A percentile compares a stretch with the other conserved stretches of the same genome.
Evolutionary conservation across 1,140 invertebrate species (phyloP).

Genomic region (Pemphigus obesinymphae): DNA sequence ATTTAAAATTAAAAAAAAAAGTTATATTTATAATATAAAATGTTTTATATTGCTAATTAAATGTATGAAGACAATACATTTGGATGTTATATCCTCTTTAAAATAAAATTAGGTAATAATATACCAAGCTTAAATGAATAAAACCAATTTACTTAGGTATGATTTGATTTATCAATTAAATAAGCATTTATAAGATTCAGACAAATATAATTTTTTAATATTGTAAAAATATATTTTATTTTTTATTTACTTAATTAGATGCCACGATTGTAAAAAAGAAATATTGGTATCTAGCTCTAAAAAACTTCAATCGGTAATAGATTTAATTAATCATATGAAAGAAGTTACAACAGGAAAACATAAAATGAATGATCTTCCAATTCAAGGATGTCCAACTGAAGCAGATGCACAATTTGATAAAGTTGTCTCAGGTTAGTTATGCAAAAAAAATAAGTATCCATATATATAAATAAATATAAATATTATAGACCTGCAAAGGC

Average conservation of each 20-base stretch:
- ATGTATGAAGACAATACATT: too few species aligned
- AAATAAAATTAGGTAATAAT: too few species aligned
- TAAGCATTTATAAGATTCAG: slow-evolving; percentile 51
- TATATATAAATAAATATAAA: too few species aligned
- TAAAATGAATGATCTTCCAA: slow-evolving; percentile 32
- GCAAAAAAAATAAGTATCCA: neutral
- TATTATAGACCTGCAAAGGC: too few species aligned
- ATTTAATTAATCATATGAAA: slow-evolving; percentile 57
- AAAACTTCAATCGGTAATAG: slow-evolving; percentile 62
- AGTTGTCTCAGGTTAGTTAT: neutral
- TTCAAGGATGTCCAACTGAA: slow-evolving; percentile 21
- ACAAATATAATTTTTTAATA: neutral
- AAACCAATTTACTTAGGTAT: too few species aligned
- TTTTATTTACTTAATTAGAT: slow-evolving; percentile 47
- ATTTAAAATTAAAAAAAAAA: too few species aligned
- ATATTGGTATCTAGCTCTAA: slow-evolving; percentile 52
- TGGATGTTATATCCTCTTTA: too few species aligned
- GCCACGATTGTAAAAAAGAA: slow-evolving; percentile 45
- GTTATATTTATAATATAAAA: too few species aligned
- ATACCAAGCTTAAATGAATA: too few species aligned
- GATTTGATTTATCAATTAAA: too few species aligned
- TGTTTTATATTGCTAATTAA: too few species aligned
- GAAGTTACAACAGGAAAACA: slow-evolving; percentile 16
- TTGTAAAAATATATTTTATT: neutral
- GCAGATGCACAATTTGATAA: slow-evolving; percentile 17